Base-by-base conservation (phyloP, 2,888 invertebrate species). In the Epirrita christyi region DNA sequence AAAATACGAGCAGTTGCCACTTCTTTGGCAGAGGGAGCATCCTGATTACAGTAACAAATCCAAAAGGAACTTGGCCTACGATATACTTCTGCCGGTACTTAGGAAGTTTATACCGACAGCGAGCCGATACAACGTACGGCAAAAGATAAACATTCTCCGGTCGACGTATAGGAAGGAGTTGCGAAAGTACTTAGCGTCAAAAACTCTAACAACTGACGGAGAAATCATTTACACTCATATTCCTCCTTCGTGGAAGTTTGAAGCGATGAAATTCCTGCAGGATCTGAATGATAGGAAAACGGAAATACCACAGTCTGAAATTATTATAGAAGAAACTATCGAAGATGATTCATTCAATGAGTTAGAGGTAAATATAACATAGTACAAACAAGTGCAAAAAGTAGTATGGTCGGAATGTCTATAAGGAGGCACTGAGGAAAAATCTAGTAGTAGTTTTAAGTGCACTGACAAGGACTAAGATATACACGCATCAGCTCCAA, bases 111-210 rank as follows among this genome's bases (percentile, higher is more conserved):
- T 71, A 52, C 72, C 68, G 0, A 50, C 48, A 3, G 76, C 78
- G 0, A 75, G 70, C 5, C 54, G 70, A 27, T 54, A 55, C 40
- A 65, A 56, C 40, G 76, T 78, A 9, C 71, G 76, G 11, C 71
- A 70, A 43, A 78, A 80, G 69, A 79, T 80, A 55, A 80, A 80
- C 38, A 68, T 70, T 51, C 34, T 78, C 42, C 67, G 80, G n/a
- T 78, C 78, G 6, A 60, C 63, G 0, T 80, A 77, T 43, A 71
- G 74, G 40, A 78, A 78, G 62, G 72, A 71, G 2, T 56, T 70
- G 3, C 66, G 62, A 28, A 75, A 63, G 63, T 63, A 73, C 63
- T 62, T 73, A 38, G 61, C 61, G 11, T 76, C 80, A 1, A 71
- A 67, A 56, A 61, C 47, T 21, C 53, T 70, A 8, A 65, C 67